These are phyloP conservation scores for Drosophila ezoana DNA, from an alignment of 2,888 invertebrate species.

Conservation along the genomic window DNA sequence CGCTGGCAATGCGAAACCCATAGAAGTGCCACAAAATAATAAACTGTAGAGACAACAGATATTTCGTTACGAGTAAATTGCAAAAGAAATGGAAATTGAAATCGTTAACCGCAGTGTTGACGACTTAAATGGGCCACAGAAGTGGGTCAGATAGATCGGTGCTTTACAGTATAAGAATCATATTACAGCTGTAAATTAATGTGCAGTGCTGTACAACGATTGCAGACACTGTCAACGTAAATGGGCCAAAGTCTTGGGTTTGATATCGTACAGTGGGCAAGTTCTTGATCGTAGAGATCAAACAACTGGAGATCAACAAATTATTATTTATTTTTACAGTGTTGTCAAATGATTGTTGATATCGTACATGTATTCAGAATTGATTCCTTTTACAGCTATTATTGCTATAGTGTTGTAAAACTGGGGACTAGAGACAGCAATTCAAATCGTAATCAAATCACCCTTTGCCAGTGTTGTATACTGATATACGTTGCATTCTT, in stretches of 20 bases:
- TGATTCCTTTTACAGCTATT: no score
- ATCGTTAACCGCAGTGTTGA: conserved; percentile 37
- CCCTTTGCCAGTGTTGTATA: no score
- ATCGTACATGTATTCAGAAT: not conserved
- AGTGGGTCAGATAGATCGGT: conserved; percentile 30
- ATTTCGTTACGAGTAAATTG: conserved; percentile 59
- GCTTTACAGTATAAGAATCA: not conserved
- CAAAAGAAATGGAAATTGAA: conserved; percentile 54
- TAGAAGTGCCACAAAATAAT: conserved; percentile 60
- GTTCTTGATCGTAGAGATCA: no score
- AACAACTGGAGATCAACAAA: no score
- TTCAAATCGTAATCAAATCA: no score
- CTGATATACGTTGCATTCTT: no score
- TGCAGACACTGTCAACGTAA: not conserved
- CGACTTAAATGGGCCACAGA: conserved; percentile 21
- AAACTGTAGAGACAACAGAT: conserved; percentile 33
- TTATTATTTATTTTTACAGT: no score
- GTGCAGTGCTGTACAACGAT: conserved; percentile 1
- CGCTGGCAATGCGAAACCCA: conserved; percentile 51
- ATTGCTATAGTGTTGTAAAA: no score
- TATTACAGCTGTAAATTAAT: not conserved
- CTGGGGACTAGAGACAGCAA: no score
- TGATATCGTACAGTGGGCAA: no score
- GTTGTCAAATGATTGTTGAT: not conserved
- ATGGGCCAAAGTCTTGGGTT: not conserved